A percentile compares a stretch with the other conserved stretches of the same genome.
phyloP scores from a whole-genome alignment of 2,888 invertebrate species.

The Tetanocera ferruginea region DNA sequence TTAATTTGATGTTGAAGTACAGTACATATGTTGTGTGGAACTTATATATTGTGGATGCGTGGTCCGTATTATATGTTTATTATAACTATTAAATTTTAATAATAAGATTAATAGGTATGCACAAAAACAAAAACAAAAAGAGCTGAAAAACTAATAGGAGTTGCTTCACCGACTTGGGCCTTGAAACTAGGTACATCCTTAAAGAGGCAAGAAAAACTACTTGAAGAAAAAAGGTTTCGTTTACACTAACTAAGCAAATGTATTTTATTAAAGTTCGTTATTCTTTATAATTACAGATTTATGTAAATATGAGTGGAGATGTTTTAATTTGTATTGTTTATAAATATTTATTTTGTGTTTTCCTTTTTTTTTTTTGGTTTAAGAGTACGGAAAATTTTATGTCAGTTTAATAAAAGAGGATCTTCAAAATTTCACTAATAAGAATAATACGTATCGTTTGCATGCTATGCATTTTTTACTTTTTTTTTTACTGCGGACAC shows the following conservation, averaged over 20 bases:
- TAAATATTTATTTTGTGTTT: constrained; percentile 41
- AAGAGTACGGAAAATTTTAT: not conserved
- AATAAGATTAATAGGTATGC: not conserved
- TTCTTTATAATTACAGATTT: constrained; percentile 54
- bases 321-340: constrained; percentile 45
- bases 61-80: constrained; percentile 20
- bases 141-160: not conserved
- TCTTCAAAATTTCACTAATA: constrained; percentile 16
- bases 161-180: not conserved
- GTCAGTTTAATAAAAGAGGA: not conserved
- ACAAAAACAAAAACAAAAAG: not conserved
- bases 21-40: too few relatives aligned
- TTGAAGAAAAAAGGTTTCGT: constrained; percentile 20
- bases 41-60: constrained; percentile 25
- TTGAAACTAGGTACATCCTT: not conserved
- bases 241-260: constrained; percentile 57
- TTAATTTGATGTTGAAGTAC: too few relatives aligned
- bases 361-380: constrained; percentile 29
- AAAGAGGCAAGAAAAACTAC: not conserved
- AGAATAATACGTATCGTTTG: constrained; percentile 20
- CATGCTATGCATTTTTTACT: not conserved
- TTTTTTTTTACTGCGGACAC: not conserved
- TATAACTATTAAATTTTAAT: not conserved
- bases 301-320: constrained; percentile 50
- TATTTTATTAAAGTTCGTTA: constrained; percentile 52